Evolutionary conservation across 1,140 invertebrate genomes (phyloP).

Genomic region (Aporrectodea caliginosa): DNA sequence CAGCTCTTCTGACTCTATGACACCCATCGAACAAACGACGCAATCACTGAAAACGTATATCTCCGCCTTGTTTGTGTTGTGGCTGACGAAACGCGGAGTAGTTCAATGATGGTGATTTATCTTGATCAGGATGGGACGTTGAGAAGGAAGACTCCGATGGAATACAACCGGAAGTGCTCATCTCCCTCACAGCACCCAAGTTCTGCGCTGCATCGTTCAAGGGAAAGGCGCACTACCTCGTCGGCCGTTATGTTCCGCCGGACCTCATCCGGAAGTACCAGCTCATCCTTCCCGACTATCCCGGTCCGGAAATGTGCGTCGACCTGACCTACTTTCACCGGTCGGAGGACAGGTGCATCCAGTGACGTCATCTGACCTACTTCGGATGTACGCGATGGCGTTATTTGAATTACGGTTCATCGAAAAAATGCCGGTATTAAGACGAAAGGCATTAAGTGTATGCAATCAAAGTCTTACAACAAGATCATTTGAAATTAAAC

Average conservation of each 20-base stretch:
- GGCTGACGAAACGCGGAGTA: too few relatives aligned
- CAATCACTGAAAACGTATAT: too few relatives aligned
- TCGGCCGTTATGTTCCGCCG: constrained; percentile 72
- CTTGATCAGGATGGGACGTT: not conserved
- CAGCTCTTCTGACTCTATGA: too few relatives aligned
- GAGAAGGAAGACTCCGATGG: not conserved
- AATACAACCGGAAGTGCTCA: constrained; percentile 75
- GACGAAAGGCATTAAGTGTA: too few relatives aligned
- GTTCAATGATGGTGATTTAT: too few relatives aligned
- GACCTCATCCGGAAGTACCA: constrained; percentile 74
- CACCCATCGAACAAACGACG: too few relatives aligned
- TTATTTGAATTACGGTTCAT: too few relatives aligned
- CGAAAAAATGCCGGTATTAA: too few relatives aligned
- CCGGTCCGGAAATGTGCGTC: constrained; percentile 64
- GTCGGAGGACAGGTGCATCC: not conserved
- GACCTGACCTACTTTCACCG: constrained; percentile 14
- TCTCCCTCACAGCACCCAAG: constrained; percentile 95
- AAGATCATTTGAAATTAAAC: too few relatives aligned
- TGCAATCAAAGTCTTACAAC: too few relatives aligned
- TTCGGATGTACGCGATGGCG: too few relatives aligned
- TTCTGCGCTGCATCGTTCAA: constrained; percentile 75
- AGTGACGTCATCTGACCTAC: not conserved
- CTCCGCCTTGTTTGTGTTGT: too few relatives aligned
- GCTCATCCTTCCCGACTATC: constrained; percentile 78
- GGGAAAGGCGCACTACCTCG: constrained; percentile 80